A percentile compares a stretch with the other conserved stretches of the same genome.
phyloP scores from a whole-genome alignment of 2,797 vertebrate genomes.

The Myotis daubentonii region DNA sequence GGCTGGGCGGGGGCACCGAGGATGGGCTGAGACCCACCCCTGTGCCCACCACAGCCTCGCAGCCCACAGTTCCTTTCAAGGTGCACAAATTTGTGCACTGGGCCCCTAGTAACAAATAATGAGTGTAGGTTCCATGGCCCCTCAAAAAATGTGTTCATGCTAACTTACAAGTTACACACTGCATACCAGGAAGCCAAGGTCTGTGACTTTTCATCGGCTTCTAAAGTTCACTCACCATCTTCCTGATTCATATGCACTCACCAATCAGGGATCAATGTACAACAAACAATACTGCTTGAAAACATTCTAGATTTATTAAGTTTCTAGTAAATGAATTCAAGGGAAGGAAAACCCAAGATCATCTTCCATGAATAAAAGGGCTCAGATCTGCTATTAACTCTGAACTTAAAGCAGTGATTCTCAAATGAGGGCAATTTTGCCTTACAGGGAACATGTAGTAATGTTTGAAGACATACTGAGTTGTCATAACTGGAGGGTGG shows the following conservation, averaged over 20 bases:
- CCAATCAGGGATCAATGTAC: not conserved
- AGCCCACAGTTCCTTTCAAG: too few relatives aligned
- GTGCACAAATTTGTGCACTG: too few relatives aligned
- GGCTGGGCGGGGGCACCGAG: too few relatives aligned
- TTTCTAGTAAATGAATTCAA: not conserved
- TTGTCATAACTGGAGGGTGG: not conserved
- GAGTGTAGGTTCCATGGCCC: not conserved
- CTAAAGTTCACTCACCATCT: not conserved
- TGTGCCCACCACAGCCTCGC: too few relatives aligned
- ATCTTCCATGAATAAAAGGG: not conserved
- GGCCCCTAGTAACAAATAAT: not conserved
- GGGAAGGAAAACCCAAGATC: conserved; percentile 3
- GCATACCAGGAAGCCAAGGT: not conserved
- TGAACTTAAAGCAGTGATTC: conserved; percentile 10
- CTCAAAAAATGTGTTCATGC: not conserved
- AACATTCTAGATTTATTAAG: conserved; percentile 23
- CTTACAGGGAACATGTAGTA: not conserved
- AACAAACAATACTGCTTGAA: not conserved
- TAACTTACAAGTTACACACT: conserved; percentile 3
- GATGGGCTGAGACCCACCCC: too few relatives aligned
- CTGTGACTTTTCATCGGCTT: not conserved
- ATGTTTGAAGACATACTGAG: not conserved
- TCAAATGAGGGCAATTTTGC: conserved; percentile 4
- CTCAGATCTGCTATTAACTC: not conserved
- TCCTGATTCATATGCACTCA: conserved; percentile 25